These are phyloP conservation scores for Pollenia labialis DNA, from an alignment of 2,888 invertebrate genomes.

Conservation along the genomic window DNA sequence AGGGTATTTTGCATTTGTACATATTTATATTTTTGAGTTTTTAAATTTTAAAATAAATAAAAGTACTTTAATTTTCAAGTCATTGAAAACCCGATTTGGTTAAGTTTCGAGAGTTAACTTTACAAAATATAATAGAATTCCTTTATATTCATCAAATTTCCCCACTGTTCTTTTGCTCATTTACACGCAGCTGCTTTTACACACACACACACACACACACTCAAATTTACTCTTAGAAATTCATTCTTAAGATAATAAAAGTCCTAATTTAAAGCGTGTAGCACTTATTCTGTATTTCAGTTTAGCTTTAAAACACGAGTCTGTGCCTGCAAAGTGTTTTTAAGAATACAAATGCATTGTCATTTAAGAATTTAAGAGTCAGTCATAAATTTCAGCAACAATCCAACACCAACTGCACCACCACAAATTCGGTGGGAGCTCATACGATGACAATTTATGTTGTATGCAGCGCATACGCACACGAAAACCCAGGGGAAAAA, in stretches of 20 bases:
- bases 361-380: constrained; percentile 66
- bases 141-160: too few relatives aligned
- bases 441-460: constrained; percentile 42
- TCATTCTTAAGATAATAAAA: background rate
- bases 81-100: too few relatives aligned
- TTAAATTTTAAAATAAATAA: too few relatives aligned
- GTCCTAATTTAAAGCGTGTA: constrained; percentile 34
- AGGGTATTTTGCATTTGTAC: too few relatives aligned
- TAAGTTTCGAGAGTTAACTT: too few relatives aligned
- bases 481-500: background rate
- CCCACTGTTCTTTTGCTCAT: too few relatives aligned
- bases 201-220: too few relatives aligned
- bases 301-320: background rate
- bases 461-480: constrained; percentile 10
- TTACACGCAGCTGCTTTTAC: too few relatives aligned
- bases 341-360: constrained; percentile 63
- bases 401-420: constrained; percentile 12
- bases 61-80: too few relatives aligned
- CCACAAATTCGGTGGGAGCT: background rate
- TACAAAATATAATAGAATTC: too few relatives aligned
- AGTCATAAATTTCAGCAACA: constrained; percentile 51
- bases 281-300: background rate
- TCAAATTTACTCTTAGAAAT: too few relatives aligned
- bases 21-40: too few relatives aligned
- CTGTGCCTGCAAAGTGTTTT: constrained; percentile 42